Conservation (phyloP, 2,888 invertebrate species). For the Pristionchus mayeri region DNA sequence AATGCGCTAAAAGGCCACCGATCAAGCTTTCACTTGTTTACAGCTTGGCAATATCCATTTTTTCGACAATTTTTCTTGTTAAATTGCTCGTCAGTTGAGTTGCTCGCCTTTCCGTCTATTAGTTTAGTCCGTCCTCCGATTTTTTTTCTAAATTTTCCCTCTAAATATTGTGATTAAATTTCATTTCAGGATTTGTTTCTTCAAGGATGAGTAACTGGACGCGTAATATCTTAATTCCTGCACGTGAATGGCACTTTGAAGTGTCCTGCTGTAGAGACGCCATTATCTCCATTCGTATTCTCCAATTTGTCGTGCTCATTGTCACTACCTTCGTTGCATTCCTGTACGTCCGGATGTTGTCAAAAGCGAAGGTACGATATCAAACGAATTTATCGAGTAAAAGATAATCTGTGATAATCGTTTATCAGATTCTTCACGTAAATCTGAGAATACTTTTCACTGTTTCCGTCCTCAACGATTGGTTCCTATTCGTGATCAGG, state of each 20-base stretch:
- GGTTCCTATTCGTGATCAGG: background rate
- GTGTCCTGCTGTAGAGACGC: background rate
- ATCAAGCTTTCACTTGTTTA: too few species aligned
- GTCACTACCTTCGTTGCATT: background rate
- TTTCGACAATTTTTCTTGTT: too few species aligned
- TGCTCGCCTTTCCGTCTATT: too few species aligned
- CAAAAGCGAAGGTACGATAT: background rate
- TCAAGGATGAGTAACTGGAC: constrained; percentile 32
- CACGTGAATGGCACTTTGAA: background rate
- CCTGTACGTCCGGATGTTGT: constrained; percentile 11
- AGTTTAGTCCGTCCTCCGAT: too few species aligned
- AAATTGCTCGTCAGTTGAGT: too few species aligned
- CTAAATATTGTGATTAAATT: too few species aligned
- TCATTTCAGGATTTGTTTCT: too few species aligned
- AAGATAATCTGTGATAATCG: background rate
- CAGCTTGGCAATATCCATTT: too few species aligned
- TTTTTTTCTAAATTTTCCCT: too few species aligned
- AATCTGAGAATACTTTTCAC: background rate
- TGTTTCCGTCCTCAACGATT: background rate
- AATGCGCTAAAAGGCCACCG: too few species aligned
- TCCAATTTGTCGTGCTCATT: background rate
- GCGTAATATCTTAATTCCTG: background rate
- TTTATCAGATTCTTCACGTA: background rate
- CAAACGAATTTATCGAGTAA: too few species aligned
- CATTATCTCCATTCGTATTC: background rate